Percentiles rank a stretch among this genome's conserved stretches.
Conservation (phyloP, 2,888 invertebrate genomes). For the Parochlus steinenii region DNA sequence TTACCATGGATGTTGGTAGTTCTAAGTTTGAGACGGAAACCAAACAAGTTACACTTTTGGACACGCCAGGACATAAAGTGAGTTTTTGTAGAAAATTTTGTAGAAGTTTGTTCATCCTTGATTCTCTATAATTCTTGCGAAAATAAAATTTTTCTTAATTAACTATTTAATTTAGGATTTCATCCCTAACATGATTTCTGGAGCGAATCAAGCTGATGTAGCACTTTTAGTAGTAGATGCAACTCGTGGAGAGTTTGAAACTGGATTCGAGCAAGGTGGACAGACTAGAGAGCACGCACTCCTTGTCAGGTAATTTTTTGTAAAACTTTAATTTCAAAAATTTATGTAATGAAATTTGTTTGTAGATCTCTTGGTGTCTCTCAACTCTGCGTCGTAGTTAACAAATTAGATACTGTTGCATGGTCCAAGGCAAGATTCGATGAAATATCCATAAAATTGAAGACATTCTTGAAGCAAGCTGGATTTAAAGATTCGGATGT, state of each 20-base stretch:
- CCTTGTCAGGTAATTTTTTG: slow-evolving; percentile 44
- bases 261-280: slow-evolving; percentile 94
- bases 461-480: slow-evolving; percentile 70
- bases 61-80: slow-evolving; percentile 99
- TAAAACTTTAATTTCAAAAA: slow-evolving; percentile 3
- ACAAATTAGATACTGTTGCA: slow-evolving; percentile 90
- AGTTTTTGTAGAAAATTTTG: no score
- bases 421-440: slow-evolving; percentile 86
- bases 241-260: slow-evolving; percentile 93
- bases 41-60: slow-evolving; percentile 62
- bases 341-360: slow-evolving; percentile 10
- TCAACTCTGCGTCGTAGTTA: slow-evolving; percentile 87
- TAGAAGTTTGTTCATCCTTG: no score
- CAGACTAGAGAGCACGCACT: slow-evolving; percentile 96
- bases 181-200: slow-evolving; percentile 98
- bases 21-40: slow-evolving; percentile 80
- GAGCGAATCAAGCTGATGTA: slow-evolving; percentile 96
- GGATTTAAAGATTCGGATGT: slow-evolving; percentile 81
- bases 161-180: slow-evolving; percentile 45
- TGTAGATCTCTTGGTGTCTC: slow-evolving; percentile 58
- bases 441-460: slow-evolving; percentile 72
- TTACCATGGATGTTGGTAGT: slow-evolving; percentile 96
- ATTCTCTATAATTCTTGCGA: background rate
- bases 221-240: slow-evolving; percentile 94
- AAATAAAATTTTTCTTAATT: background rate